Percentiles rank a stretch among this genome's conserved stretches.
Evolutionary conservation across 2,797 vertebrate genomes (phyloP).

Genomic region (Parauchenoglanis punctatus): DNA sequence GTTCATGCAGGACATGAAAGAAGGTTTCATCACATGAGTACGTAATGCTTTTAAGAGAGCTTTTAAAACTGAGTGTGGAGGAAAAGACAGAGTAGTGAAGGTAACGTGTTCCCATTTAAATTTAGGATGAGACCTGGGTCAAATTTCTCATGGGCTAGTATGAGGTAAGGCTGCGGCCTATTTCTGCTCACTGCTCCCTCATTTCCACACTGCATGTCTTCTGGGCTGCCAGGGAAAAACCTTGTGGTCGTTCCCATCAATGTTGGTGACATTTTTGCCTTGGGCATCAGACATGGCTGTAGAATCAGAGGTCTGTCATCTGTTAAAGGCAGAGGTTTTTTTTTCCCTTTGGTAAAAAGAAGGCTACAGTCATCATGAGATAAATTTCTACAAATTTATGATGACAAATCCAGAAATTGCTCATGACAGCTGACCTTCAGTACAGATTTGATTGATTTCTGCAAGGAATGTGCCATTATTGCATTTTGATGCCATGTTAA

Average conservation of each 20-base stretch:
- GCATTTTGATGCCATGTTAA: background rate
- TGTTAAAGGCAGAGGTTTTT: background rate
- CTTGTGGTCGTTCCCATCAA: background rate
- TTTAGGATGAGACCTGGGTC: background rate
- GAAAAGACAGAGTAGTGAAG: background rate
- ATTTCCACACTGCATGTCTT: background rate
- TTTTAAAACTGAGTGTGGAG: background rate
- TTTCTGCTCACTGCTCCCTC: background rate
- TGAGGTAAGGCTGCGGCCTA: background rate
- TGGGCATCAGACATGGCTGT: background rate
- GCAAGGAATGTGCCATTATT: background rate
- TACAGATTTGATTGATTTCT: background rate
- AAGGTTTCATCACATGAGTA: background rate
- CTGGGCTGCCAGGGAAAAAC: background rate
- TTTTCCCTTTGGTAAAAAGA: background rate
- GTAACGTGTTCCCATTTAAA: background rate
- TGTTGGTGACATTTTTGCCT: slow-evolving; percentile 14
- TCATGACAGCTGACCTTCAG: background rate
- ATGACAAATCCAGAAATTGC: background rate
- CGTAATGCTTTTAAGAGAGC: background rate
- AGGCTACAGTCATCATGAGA: background rate
- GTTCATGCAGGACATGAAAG: background rate
- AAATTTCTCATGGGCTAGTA: background rate
- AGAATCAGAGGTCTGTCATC: background rate
- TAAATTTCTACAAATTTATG: background rate